Base-by-base conservation (phyloP, 2,113 vertebrate genomes). In the Malurus melanocephalus region DNA sequence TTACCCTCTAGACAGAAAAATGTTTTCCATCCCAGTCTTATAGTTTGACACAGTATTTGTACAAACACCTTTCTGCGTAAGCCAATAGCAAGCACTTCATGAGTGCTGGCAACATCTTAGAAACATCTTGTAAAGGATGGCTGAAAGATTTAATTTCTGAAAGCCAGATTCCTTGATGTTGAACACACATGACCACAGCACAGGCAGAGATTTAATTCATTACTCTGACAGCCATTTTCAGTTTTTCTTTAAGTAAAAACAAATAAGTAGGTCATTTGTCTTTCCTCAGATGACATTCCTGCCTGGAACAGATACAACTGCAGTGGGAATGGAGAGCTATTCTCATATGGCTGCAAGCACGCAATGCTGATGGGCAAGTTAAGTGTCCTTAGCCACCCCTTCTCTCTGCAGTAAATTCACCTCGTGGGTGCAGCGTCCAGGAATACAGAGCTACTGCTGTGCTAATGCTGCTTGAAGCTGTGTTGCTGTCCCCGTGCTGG, bases 361-460 rank as follows among this genome's bases (percentile, higher is more conserved):
- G 74, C 91, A 76, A 90, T 90, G 91, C 84, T 92, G 80, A 57
- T 55, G 77, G 52, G 61, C 46, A 26, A 60, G 57, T 48, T 53
- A 15, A 62, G 74, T 90, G 91, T 95, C 95, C 92, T 95, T 35
- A 93, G 74, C 16, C 67, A 93, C 66, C 87, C 88, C 16, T 78
- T 80, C 24, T 49, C 55, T 43, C 64, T 89, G 85, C 88, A 71
- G 85, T 83, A 43, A 62, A 77, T 62, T 73, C 30, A 30, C 21
- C 18, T 55, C 0, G 0, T 43, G 60, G 10, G 4, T 6, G 2
- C 57, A n/a, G 56, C 5, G 40, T 45, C 28, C 49, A 2, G 16
- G n/a, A 80, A 10, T 8, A 8, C 1, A 8, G 9, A 87, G 45
- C 68, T 86, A 13, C 68, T 1, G 5, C 69, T 78, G 59, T 0